These are phyloP conservation scores for Arrhopalites spinosus DNA, from an alignment of 2,888 invertebrate species.

Conservation along the genomic window DNA sequence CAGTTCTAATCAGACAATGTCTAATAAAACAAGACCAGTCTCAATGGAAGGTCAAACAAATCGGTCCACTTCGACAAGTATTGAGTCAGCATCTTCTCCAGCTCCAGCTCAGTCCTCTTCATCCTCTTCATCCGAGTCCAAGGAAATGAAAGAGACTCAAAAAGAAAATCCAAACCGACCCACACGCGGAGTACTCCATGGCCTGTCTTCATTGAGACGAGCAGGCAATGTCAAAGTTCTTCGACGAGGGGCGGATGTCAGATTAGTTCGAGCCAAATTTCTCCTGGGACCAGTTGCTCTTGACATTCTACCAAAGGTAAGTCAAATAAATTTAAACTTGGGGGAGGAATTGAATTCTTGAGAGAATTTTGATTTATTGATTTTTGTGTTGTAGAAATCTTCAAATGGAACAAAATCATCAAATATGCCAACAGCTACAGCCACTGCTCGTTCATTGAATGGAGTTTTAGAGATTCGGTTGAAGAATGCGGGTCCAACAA, in stretches of 20 bases:
- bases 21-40: conserved; percentile 19
- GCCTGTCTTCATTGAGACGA: conserved; percentile 49
- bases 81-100: background rate
- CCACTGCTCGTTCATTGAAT: conserved; percentile 52
- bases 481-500: conserved; percentile 48
- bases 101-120: too few species aligned
- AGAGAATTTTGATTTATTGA: background rate
- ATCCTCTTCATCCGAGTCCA: conserved; percentile 2
- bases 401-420: conserved; percentile 9
- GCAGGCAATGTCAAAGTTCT: conserved; percentile 53
- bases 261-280: conserved; percentile 50
- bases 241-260: conserved; percentile 43
- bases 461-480: conserved; percentile 52
- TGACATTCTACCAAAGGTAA: conserved; percentile 53
- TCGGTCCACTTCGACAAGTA: background rate
- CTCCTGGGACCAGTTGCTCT: conserved; percentile 53
- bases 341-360: too few species aligned
- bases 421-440: conserved; percentile 42
- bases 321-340: background rate
- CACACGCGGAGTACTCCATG: conserved; percentile 52
- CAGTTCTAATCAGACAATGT: background rate
- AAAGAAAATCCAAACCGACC: conserved; percentile 31
- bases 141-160: conserved; percentile 21
- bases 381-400: conserved; percentile 14
- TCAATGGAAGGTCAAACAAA: conserved; percentile 3